A percentile compares a stretch with the other conserved stretches of the same genome.
phyloP scores from a whole-genome alignment of 2,113 vertebrate species.

The Phalacrocorax pelagicus region DNA sequence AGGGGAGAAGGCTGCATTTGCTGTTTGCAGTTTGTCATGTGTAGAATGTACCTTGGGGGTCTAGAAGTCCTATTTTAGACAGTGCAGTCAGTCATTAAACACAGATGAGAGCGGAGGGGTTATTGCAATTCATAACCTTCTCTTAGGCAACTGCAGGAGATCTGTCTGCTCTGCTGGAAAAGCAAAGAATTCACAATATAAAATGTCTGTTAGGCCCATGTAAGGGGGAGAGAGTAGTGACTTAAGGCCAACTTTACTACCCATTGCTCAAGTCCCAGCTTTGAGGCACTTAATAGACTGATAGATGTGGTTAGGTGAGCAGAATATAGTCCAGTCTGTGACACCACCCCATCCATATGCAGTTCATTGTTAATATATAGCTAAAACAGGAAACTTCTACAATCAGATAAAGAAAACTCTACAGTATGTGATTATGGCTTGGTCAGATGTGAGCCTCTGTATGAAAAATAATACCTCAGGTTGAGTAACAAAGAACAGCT shows the following conservation, averaged over 20 bases:
- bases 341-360: not conserved
- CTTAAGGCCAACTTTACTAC: not conserved
- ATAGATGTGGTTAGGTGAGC: constrained; percentile 31
- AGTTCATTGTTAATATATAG: constrained; percentile 11
- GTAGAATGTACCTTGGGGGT: not conserved
- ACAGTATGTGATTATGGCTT: constrained; percentile 35
- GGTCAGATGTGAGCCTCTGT: constrained; percentile 30
- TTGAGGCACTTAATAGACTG: not conserved
- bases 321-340: not conserved
- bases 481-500: constrained; percentile 68
- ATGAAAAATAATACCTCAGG: constrained; percentile 52
- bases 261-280: not conserved
- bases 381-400: constrained; percentile 35
- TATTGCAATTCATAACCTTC: not conserved
- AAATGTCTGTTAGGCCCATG: not conserved
- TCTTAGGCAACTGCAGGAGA: not conserved
- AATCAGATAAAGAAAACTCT: constrained; percentile 56
- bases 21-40: not conserved
- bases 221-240: not conserved
- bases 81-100: not conserved
- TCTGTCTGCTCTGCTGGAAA: not conserved
- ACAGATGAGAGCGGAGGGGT: not conserved
- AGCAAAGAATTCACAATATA: not conserved
- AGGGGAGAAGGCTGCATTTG: not conserved
- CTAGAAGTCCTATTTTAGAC: not conserved